These are phyloP conservation scores for Bilobella aurantiaca DNA, from an alignment of 1,140 invertebrate species.

Conservation along the genomic window DNA sequence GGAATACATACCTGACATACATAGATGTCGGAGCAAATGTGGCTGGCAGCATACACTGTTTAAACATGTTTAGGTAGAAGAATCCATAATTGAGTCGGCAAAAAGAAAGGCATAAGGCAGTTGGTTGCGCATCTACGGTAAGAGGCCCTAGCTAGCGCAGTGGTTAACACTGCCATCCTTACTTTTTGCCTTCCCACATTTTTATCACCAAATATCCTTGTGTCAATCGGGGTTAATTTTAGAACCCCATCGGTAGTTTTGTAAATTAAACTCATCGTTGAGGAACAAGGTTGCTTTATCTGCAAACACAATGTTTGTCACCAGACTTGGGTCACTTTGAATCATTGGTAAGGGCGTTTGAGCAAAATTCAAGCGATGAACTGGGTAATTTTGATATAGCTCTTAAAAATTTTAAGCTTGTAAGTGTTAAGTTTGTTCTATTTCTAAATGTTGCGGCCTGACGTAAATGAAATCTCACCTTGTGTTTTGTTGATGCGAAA, in stretches of 20 bases:
- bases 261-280: slow-evolving; percentile 33
- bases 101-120: too few relatives aligned
- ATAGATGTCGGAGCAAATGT: too few relatives aligned
- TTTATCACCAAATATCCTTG: slow-evolving; percentile 10
- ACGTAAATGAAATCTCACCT: slow-evolving; percentile 1
- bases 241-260: slow-evolving; percentile 30
- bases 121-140: too few relatives aligned
- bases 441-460: neutral
- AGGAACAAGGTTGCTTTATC: slow-evolving; percentile 34
- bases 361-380: neutral
- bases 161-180: too few relatives aligned
- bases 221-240: slow-evolving; percentile 34
- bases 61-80: too few relatives aligned
- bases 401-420: neutral
- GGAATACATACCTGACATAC: too few relatives aligned
- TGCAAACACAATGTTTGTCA: neutral
- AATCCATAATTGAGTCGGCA: too few relatives aligned
- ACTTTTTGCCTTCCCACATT: too few relatives aligned
- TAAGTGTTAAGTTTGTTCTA: neutral
- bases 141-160: too few relatives aligned
- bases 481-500: slow-evolving; percentile 23
- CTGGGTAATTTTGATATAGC: neutral
- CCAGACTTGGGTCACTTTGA: neutral
- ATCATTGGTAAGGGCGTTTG: neutral
- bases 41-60: too few relatives aligned